Base-by-base conservation (phyloP, 2,797 vertebrate genomes). In the Picus viridis region DNA sequence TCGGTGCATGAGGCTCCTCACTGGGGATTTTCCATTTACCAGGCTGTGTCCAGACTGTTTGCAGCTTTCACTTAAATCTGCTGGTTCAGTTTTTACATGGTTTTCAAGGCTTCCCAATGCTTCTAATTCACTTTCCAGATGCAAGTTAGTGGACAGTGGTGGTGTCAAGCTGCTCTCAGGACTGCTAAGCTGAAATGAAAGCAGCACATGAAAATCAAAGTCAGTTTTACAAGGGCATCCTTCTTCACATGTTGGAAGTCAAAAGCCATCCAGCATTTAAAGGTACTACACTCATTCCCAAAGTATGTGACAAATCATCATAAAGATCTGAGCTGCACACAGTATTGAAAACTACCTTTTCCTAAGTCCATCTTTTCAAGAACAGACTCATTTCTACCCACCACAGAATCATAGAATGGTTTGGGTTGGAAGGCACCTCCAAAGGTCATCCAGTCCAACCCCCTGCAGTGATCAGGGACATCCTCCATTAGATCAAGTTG, bases 91-190 rank as follows among this genome's bases (percentile, higher is more conserved):
- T 97, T 99, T 99, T 69, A 99, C 98, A 12, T 97, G 97, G 83
- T 99, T 99, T 51, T 98, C 99, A 63, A 98, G 89, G 74, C 96
- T 97, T 67, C 98, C 98, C 88, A 98, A 92, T 4, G 98, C 94
- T 59, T 98, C 98, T 80, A 98, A 81, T 17, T 98, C 98, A 56
- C 97, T 98, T 93, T 98, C 98, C 94, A 98, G 97, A 85, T 98
- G 97, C 76, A 96, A 97, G 97, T 97, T 97, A 11, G 98, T 97
- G 56, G 99, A 98, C 1, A 98, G 98, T 16, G 99, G 98, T 36
- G 99, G 98, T 18, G 98, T 98, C 95, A 98, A 89, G 88, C 98
- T 99, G 98, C 98, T 98, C 96, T 99, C 99, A 19, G 99, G 98
- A 97, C 98, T 99, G 98, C 98, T 99, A 98, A 99, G 98, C 99